Evolutionary conservation across 2,888 invertebrate species (phyloP).

Genomic region (Drosophila mayaguana): DNA sequence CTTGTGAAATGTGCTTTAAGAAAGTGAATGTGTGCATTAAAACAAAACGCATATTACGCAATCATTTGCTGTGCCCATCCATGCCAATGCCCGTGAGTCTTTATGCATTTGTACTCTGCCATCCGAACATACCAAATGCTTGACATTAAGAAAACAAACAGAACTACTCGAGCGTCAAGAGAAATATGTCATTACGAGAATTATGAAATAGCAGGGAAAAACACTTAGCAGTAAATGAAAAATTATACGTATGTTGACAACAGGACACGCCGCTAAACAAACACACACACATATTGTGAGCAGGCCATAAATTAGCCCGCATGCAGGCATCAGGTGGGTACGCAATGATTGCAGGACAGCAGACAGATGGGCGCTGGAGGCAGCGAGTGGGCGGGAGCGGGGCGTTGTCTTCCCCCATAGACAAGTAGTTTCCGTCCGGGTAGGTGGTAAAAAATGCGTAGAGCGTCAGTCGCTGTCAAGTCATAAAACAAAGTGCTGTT

Average conservation of each 20-base stretch:
- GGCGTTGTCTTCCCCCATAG: not conserved
- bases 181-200: slow-evolving; percentile 71
- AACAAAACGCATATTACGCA: not conserved
- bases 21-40: not conserved
- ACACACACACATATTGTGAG: slow-evolving; percentile 51
- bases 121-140: not conserved
- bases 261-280: slow-evolving; percentile 29
- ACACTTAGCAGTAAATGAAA: slow-evolving; percentile 74
- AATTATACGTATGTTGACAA: slow-evolving; percentile 68
- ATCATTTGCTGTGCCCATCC: not conserved
- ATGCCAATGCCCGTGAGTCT: slow-evolving; percentile 1
- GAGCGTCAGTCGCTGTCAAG: slow-evolving; percentile 60
- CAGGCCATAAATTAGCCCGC: slow-evolving; percentile 79
- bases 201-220: slow-evolving; percentile 67
- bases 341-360: slow-evolving; percentile 43
- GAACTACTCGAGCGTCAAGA: slow-evolving; percentile 62
- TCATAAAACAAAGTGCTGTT: slow-evolving; percentile 75
- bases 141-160: slow-evolving; percentile 65
- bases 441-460: slow-evolving; percentile 67
- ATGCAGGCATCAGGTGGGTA: slow-evolving; percentile 59
- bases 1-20: not conserved
- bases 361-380: slow-evolving; percentile 26
- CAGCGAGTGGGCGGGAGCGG: not conserved
- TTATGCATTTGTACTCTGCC: not conserved
- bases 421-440: slow-evolving; percentile 32